Percentiles rank a stretch among this genome's conserved stretches.
phyloP scores from a whole-genome alignment of 2,113 vertebrate genomes.

The Xenus cinereus region DNA sequence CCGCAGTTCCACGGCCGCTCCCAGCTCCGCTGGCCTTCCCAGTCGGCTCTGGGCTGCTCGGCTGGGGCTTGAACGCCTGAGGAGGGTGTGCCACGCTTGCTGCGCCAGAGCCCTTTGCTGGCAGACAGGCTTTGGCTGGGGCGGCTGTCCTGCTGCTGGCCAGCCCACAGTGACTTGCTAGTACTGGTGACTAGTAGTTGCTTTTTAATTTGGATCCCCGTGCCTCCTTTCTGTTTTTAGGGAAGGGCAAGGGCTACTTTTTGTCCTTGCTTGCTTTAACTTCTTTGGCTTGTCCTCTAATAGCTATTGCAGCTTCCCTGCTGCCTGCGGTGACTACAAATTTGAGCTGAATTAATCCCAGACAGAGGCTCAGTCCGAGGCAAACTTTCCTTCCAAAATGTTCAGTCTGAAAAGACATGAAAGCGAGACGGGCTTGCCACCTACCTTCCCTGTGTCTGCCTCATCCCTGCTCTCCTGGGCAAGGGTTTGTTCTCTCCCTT shows the following conservation, averaged over 20 bases:
- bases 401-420: conserved; percentile 5
- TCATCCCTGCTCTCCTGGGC: background rate
- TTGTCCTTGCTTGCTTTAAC: conserved; percentile 41
- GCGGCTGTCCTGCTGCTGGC: background rate
- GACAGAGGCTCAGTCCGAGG: conserved; percentile 27
- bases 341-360: conserved; percentile 63
- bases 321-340: conserved; percentile 45
- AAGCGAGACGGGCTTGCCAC: background rate
- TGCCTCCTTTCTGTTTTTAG: background rate
- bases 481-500: background rate
- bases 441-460: background rate
- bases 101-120: background rate
- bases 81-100: conserved; percentile 24
- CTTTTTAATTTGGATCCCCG: conserved; percentile 1
- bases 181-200: background rate
- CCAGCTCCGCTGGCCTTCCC: background rate
- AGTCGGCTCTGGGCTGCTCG: background rate
- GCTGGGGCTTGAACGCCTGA: background rate
- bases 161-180: background rate
- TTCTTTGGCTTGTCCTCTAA: conserved; percentile 42
- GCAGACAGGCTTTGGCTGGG: background rate
- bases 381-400: conserved; percentile 29
- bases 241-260: background rate
- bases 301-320: conserved; percentile 46
- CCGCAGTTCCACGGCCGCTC: fast-evolving